Evolutionary conservation across 2,797 vertebrate genomes (phyloP).

Genomic region (Cirrhinus mrigala): DNA sequence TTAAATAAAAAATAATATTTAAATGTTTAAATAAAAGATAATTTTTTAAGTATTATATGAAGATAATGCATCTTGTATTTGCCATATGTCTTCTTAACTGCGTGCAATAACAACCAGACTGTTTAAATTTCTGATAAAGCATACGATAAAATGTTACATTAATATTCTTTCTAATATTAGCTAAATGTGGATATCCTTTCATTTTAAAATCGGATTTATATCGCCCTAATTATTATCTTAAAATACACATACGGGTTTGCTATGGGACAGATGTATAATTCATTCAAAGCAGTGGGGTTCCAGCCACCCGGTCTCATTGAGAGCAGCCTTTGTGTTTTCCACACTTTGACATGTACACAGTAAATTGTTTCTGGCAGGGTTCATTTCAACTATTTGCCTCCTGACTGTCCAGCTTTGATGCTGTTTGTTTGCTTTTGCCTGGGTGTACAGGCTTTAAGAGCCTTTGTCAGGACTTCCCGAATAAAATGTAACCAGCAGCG

Average conservation of each 20-base stretch:
- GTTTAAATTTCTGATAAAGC: neutral
- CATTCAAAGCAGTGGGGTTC: constrained; percentile 46
- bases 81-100: constrained; percentile 12
- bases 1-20: neutral
- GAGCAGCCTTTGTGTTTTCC: constrained; percentile 37
- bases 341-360: constrained; percentile 59
- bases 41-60: neutral
- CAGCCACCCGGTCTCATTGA: constrained; percentile 32
- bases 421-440: constrained; percentile 77
- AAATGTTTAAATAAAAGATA: too few species aligned
- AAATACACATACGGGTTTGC: constrained; percentile 13
- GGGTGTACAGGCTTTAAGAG: constrained; percentile 70
- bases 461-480: constrained; percentile 70
- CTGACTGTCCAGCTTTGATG: constrained; percentile 75
- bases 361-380: constrained; percentile 71
- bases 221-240: neutral
- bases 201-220: neutral
- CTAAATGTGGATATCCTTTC: neutral
- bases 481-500: constrained; percentile 6
- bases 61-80: neutral
- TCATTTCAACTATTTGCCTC: constrained; percentile 73
- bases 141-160: neutral
- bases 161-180: neutral
- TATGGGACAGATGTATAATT: constrained; percentile 37
- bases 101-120: neutral